phyloP scores from a whole-genome alignment of 2,113 vertebrate species.

The Furnarius figulus region DNA sequence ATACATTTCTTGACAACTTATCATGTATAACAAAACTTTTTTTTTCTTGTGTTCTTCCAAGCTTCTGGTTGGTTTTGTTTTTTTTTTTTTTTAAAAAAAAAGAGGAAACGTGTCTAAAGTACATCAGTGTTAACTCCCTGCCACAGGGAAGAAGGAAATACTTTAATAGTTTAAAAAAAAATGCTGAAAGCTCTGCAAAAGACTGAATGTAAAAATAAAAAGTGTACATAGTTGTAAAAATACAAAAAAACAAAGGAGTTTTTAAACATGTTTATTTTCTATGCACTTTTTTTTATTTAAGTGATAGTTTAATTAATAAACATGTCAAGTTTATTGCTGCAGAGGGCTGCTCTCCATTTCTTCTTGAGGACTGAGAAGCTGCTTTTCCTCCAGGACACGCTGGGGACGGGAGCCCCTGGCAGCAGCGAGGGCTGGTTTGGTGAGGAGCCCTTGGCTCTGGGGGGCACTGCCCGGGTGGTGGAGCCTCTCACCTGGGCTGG shows the following conservation, averaged over 20 bases:
- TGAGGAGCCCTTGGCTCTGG: background rate
- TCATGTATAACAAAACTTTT: slow-evolving; percentile 73
- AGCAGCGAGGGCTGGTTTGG: background rate
- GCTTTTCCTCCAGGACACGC: accelerated
- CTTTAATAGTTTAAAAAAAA: slow-evolving; percentile 79
- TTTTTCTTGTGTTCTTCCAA: slow-evolving; percentile 80
- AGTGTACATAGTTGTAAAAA: slow-evolving; percentile 99
- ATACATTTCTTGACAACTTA: slow-evolving; percentile 73
- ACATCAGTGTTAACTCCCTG: slow-evolving; percentile 93
- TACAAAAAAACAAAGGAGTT: slow-evolving; percentile 98
- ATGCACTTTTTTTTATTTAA: slow-evolving; percentile 99
- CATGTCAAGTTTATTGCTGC: slow-evolving; percentile 98
- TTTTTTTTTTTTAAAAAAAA: background rate
- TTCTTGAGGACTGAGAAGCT: background rate
- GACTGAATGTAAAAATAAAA: slow-evolving; percentile 98
- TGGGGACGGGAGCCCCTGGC: background rate
- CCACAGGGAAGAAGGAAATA: slow-evolving; percentile 90
- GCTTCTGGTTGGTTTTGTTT: slow-evolving; percentile 66
- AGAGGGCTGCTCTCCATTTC: slow-evolving; percentile 46
- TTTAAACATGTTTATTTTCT: slow-evolving; percentile 99
- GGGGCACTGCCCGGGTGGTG: background rate
- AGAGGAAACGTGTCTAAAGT: slow-evolving; percentile 76
- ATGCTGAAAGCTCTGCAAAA: slow-evolving; percentile 95
- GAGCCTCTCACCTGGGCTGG: accelerated
- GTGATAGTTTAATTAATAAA: slow-evolving; percentile 99